These are phyloP conservation scores for Zalophus californianus DNA, from an alignment of 2,797 vertebrate species.

Conservation along the genomic window DNA sequence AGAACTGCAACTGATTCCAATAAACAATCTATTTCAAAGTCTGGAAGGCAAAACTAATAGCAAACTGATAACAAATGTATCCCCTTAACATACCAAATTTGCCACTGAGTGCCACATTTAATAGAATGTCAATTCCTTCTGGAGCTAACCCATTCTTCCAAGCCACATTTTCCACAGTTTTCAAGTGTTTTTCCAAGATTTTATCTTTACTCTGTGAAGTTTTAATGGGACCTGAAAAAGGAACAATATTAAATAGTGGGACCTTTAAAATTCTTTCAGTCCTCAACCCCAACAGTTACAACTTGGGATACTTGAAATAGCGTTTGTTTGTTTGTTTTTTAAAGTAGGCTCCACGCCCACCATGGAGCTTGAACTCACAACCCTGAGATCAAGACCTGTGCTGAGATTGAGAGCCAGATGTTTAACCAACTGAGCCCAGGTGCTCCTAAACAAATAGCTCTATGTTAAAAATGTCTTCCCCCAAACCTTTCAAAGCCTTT, in stretches of 20 bases:
- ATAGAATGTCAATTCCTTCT: slow-evolving; percentile 90
- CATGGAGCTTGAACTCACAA: background rate
- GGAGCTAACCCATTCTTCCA: slow-evolving; percentile 91
- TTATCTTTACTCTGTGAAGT: slow-evolving; percentile 86
- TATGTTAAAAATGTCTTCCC: background rate
- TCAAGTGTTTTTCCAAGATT: slow-evolving; percentile 89
- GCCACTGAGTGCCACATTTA: slow-evolving; percentile 93
- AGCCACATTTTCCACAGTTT: slow-evolving; percentile 91
- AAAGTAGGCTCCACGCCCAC: background rate
- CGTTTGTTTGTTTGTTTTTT: background rate
- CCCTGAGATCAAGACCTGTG: background rate
- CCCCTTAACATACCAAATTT: slow-evolving; percentile 90
- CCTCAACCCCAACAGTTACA: slow-evolving; percentile 19
- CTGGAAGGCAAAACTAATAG: slow-evolving; percentile 43
- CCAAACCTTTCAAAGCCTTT: slow-evolving; percentile 61
- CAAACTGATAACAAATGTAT: slow-evolving; percentile 70
- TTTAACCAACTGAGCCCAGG: background rate
- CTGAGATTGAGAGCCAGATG: too few relatives aligned
- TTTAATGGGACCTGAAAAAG: slow-evolving; percentile 87
- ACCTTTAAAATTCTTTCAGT: slow-evolving; percentile 53
- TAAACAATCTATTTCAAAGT: slow-evolving; percentile 41
- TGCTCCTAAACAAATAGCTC: background rate
- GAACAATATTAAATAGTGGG: slow-evolving; percentile 52
- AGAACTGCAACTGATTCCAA: slow-evolving; percentile 46
- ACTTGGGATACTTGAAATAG: slow-evolving; percentile 8